phyloP scores from a whole-genome alignment of 37 sponge, comb jelly and placozoan species.

The Beroe forskalii region DNA sequence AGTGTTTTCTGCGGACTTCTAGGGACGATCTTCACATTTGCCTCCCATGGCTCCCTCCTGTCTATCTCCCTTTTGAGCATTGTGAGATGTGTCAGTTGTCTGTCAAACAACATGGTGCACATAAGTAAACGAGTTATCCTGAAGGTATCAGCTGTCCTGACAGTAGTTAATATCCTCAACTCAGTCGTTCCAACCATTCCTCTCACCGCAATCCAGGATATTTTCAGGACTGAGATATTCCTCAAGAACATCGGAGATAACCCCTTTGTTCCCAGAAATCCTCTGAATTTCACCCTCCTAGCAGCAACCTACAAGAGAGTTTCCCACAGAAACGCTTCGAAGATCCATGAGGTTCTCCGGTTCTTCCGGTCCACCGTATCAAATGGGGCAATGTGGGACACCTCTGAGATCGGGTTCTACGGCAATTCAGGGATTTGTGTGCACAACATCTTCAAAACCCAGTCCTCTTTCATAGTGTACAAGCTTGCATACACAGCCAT shows the following conservation, averaged over 20 bases:
- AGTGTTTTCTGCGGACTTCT: neutral
- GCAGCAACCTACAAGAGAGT: too few relatives aligned
- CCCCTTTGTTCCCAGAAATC: neutral
- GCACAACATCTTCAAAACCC: too few relatives aligned
- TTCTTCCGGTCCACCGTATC: neutral
- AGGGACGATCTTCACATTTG: neutral
- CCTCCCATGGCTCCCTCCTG: neutral
- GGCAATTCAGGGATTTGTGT: neutral
- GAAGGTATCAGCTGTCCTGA: neutral
- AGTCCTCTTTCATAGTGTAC: neutral
- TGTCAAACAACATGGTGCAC: neutral
- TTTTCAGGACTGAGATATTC: too few relatives aligned
- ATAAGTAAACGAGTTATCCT: neutral
- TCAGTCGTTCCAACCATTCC: neutral
- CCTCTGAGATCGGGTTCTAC: neutral
- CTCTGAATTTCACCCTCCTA: too few relatives aligned
- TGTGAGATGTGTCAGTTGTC: slow-evolving; percentile 1
- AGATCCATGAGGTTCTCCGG: too few relatives aligned
- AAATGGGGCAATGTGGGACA: neutral
- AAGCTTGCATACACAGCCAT: neutral
- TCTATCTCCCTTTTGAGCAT: neutral
- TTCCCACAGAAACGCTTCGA: too few relatives aligned
- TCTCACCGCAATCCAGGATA: neutral
- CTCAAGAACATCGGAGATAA: neutral
- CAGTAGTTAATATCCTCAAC: neutral